Percentiles rank a stretch among this genome's conserved stretches.
Evolutionary conservation across 2,113 vertebrate genomes (phyloP).

Genomic region (Tychaedon coryphoeus): DNA sequence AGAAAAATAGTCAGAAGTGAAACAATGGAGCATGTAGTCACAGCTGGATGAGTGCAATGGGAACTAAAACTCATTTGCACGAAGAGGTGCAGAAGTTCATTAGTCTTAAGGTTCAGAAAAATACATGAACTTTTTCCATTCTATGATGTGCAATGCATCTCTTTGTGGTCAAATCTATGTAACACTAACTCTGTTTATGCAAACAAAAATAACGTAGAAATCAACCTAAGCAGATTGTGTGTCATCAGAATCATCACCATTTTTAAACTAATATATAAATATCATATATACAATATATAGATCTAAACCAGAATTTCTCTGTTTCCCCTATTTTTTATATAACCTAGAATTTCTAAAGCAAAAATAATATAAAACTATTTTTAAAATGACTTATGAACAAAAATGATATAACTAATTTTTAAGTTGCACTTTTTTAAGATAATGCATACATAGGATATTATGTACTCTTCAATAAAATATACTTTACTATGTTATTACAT

Average conservation of each 20-base stretch:
- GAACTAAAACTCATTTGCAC: neutral
- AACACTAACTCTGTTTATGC: constrained; percentile 2
- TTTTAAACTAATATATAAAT: neutral
- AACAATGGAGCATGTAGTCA: rapidly evolving
- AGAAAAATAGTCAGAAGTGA: neutral
- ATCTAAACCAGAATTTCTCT: neutral
- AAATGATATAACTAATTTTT: neutral
- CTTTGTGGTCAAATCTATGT: neutral
- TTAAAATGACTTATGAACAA: neutral
- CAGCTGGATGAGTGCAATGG: neutral
- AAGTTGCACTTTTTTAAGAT: neutral
- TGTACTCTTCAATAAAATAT: neutral
- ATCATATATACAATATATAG: neutral
- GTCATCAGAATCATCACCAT: neutral
- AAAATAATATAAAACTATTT: neutral
- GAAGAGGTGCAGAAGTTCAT: neutral
- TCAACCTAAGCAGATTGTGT: neutral
- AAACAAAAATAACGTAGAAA: constrained; percentile 1
- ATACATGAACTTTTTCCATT: neutral
- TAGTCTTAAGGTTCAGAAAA: neutral
- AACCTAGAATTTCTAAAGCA: neutral
- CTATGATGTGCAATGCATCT: neutral
- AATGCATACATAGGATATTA: neutral
- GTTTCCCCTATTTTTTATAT: neutral
- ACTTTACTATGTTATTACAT: neutral